These are phyloP conservation scores for Dipodomys ordii DNA, from an alignment of 2,113 vertebrate genomes.

Conservation along the genomic window DNA sequence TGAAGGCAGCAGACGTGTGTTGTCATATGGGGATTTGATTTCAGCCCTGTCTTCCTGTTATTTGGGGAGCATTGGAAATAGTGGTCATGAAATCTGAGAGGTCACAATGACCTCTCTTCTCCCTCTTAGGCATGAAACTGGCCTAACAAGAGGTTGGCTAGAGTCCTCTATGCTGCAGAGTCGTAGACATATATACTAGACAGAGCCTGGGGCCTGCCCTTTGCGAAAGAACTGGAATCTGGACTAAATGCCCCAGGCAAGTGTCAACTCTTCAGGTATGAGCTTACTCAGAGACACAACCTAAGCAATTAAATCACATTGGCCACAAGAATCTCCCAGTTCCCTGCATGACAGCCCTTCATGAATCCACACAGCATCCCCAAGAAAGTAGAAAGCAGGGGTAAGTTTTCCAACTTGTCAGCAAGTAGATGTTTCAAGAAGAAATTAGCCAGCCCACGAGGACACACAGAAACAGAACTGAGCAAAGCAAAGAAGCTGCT, in stretches of 20 bases:
- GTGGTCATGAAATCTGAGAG: background rate
- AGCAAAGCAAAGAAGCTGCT: background rate
- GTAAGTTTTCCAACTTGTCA: slow-evolving; percentile 39
- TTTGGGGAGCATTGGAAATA: background rate
- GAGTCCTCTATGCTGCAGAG: background rate
- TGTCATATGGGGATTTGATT: background rate
- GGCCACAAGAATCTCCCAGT: slow-evolving; percentile 41
- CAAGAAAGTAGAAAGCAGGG: slow-evolving; percentile 20
- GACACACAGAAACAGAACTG: background rate
- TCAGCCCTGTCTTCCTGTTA: background rate
- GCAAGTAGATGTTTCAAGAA: slow-evolving; percentile 57
- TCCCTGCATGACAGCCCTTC: slow-evolving; percentile 51
- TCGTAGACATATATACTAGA: background rate
- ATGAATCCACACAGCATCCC: background rate
- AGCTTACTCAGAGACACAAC: background rate
- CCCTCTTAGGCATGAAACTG: background rate
- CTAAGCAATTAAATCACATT: slow-evolving; percentile 44
- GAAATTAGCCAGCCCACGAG: background rate
- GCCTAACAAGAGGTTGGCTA: background rate
- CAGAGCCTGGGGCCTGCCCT: background rate
- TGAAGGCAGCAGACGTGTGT: background rate
- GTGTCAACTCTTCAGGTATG: background rate
- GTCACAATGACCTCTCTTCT: accelerated
- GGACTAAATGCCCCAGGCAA: background rate
- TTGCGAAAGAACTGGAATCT: background rate